phyloP scores from a whole-genome alignment of 2,888 invertebrate genomes.

The Drosophila buzzatii region DNA sequence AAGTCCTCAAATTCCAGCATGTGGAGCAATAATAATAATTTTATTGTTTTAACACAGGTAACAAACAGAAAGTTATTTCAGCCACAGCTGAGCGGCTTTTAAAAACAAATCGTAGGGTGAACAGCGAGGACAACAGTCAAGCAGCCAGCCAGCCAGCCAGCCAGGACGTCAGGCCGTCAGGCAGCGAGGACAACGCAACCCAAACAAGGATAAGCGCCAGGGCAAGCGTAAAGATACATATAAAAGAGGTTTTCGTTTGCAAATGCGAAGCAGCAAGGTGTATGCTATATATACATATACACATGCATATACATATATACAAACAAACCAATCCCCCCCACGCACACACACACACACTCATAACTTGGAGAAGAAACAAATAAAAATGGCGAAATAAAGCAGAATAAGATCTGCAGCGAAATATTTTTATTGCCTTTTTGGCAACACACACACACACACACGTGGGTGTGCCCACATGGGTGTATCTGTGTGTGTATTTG shows the following conservation, averaged over 20 bases:
- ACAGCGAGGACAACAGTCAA: constrained; percentile 26
- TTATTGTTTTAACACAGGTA: constrained; percentile 83
- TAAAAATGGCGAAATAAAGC: constrained; percentile 81
- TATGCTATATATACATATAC: constrained; percentile 36
- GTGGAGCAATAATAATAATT: constrained; percentile 83
- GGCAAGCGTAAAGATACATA: constrained; percentile 75
- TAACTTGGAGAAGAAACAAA: constrained; percentile 70
- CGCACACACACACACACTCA: constrained; percentile 24
- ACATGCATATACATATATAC: constrained; percentile 15
- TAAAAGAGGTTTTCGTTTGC: constrained; percentile 69
- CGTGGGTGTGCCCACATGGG: constrained; percentile 12
- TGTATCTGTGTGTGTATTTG: constrained; percentile 23
- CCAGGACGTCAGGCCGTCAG: constrained; percentile 1
- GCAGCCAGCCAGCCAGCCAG: constrained; percentile 9
- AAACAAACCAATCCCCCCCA: constrained; percentile 50
- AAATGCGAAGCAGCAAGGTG: constrained; percentile 47
- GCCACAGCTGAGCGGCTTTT: constrained; percentile 81
- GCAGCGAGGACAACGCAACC: constrained; percentile 26
- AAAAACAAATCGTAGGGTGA: constrained; percentile 78
- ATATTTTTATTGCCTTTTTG: constrained; percentile 81
- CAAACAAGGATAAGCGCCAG: constrained; percentile 73
- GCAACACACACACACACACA: constrained; percentile 38
- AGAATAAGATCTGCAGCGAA: constrained; percentile 78
- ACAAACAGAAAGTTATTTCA: constrained; percentile 80
- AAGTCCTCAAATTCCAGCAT: constrained; percentile 82